phyloP scores from a whole-genome alignment of 92 coral and sea anemone species.

The Actinernus sp. region DNA sequence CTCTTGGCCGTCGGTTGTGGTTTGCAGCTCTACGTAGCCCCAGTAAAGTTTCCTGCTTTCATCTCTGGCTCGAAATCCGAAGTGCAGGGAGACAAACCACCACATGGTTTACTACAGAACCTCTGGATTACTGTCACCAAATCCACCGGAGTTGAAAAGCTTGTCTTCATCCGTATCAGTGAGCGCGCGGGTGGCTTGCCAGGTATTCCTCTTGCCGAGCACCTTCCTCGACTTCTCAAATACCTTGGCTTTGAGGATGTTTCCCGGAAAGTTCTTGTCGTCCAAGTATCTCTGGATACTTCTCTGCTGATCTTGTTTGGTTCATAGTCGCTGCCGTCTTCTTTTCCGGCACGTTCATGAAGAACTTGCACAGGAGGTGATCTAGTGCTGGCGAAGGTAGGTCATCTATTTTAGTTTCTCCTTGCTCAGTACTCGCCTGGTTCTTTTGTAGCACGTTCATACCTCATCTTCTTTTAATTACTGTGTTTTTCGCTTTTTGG shows the following conservation, averaged over 20 bases:
- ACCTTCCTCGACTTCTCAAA: slow-evolving; percentile 39
- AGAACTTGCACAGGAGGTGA: too few relatives aligned
- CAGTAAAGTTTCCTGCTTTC: slow-evolving; percentile 34
- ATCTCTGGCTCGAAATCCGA: slow-evolving; percentile 41
- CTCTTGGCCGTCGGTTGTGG: neutral
- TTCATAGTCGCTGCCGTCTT: too few relatives aligned
- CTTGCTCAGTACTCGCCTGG: neutral
- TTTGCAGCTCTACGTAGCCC: slow-evolving; percentile 32
- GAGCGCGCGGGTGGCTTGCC: slow-evolving; percentile 23
- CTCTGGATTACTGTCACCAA: slow-evolving; percentile 20
- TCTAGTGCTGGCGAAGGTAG: slow-evolving; percentile 5
- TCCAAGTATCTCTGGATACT: slow-evolving; percentile 31
- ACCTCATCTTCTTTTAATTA: slow-evolving; percentile 4
- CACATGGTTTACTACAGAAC: slow-evolving; percentile 35
- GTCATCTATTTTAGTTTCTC: neutral
- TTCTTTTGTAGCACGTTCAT: slow-evolving; percentile 7
- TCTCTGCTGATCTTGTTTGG: too few relatives aligned
- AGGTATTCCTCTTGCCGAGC: slow-evolving; percentile 33
- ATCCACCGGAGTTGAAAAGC: slow-evolving; percentile 19
- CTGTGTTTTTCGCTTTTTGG: slow-evolving; percentile 18
- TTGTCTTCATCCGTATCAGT: slow-evolving; percentile 30
- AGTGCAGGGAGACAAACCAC: slow-evolving; percentile 33
- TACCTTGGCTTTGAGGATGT: slow-evolving; percentile 13
- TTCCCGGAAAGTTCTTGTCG: slow-evolving; percentile 10
- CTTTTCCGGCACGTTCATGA: too few relatives aligned